phyloP scores from a whole-genome alignment of 2,113 vertebrate genomes.

The Ranitomeya imitator region DNA sequence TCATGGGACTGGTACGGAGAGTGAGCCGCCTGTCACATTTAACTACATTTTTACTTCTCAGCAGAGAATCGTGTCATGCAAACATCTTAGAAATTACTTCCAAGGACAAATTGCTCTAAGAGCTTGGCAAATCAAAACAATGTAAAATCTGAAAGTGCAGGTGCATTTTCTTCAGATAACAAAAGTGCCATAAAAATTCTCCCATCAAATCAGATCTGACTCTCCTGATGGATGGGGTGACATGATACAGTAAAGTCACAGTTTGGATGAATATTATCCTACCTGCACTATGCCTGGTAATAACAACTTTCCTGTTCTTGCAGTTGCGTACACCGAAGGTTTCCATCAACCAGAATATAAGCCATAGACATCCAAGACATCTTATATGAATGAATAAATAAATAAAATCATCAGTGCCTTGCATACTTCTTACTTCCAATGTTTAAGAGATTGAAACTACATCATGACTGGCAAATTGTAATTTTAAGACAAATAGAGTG shows the following conservation, averaged over 20 bases:
- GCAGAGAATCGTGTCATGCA: constrained; percentile 1
- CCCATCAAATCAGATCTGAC: not conserved
- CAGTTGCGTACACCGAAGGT: not conserved
- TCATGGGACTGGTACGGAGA: not conserved
- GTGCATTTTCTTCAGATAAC: not conserved
- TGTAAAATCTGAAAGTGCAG: not conserved
- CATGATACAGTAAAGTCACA: not conserved
- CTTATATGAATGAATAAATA: not conserved
- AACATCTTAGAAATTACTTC: constrained; percentile 18
- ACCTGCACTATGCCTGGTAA: not conserved
- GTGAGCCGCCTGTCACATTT: constrained; percentile 8
- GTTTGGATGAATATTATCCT: not conserved
- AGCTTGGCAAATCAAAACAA: constrained; percentile 18
- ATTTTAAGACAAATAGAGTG: too few relatives aligned
- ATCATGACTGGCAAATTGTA: too few relatives aligned
- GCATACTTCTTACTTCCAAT: too few relatives aligned
- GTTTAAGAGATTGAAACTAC: too few relatives aligned
- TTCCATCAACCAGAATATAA: not conserved
- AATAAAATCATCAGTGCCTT: too few relatives aligned
- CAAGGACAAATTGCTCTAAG: constrained; percentile 15
- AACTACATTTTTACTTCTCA: constrained; percentile 15
- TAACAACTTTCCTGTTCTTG: not conserved
- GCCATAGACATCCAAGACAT: not conserved
- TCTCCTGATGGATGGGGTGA: not conserved
- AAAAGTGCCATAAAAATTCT: not conserved